Evolutionary conservation across 2,888 invertebrate species (phyloP).

Genomic region (Margaritifera margaritifera): DNA sequence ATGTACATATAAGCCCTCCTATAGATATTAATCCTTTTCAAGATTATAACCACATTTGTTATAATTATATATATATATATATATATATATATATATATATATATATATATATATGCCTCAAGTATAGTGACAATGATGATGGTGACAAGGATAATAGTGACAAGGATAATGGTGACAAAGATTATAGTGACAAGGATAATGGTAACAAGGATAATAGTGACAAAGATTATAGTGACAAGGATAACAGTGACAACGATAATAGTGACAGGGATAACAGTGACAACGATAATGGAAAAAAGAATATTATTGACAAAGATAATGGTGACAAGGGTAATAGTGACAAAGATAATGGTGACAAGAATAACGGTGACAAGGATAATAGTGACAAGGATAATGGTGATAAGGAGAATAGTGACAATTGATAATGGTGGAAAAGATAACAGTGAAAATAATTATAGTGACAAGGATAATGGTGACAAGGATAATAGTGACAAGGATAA

Average conservation of each 20-base stretch:
- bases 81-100: too few relatives aligned
- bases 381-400: neutral
- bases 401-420: constrained; percentile 6
- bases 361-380: constrained; percentile 1
- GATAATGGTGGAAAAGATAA: constrained; percentile 15
- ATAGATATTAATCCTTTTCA: too few relatives aligned
- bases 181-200: constrained; percentile 1
- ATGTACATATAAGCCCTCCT: too few relatives aligned
- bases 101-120: too few relatives aligned
- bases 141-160: too few relatives aligned
- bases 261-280: constrained; percentile 4
- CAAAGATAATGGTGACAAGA: constrained; percentile 3
- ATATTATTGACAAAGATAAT: constrained; percentile 8
- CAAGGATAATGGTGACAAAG: constrained; percentile 4
- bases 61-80: too few relatives aligned
- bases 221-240: neutral
- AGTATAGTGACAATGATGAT: too few relatives aligned
- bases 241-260: neutral
- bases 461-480: constrained; percentile 1
- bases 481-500: constrained; percentile 7
- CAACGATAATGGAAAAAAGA: constrained; percentile 1
- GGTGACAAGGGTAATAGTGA: constrained; percentile 1
- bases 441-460: constrained; percentile 9
- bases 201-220: constrained; percentile 4
- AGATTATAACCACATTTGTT: too few relatives aligned